Percentiles rank a stretch among this genome's conserved stretches.
phyloP scores from a whole-genome alignment of 2,888 invertebrate species.

The Erebia epiphron region DNA sequence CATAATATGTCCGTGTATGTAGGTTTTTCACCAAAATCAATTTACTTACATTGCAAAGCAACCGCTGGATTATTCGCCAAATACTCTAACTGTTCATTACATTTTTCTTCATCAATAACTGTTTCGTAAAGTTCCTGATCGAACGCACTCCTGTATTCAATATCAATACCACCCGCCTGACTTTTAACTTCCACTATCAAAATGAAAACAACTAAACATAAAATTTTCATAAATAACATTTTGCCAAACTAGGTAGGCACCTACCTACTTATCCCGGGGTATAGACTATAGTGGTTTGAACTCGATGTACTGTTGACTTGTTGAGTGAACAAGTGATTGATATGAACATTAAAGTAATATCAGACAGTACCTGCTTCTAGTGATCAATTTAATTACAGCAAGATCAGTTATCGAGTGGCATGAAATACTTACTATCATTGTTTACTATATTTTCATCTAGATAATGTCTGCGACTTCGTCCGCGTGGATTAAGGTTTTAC shows the following conservation, averaged over 20 bases:
- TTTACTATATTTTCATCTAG: not conserved
- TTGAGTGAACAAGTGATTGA: not conserved
- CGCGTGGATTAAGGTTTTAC: too few relatives aligned
- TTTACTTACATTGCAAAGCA: constrained; percentile 49
- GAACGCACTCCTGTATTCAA: constrained; percentile 44
- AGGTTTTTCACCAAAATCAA: not conserved
- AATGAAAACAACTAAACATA: not conserved
- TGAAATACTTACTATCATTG: too few relatives aligned
- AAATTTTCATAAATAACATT: constrained; percentile 1
- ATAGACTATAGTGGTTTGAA: not conserved
- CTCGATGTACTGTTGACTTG: not conserved
- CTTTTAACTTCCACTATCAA: not conserved
- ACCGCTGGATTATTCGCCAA: constrained; percentile 41
- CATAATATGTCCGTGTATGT: too few relatives aligned
- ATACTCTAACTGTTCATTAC: constrained; percentile 48
- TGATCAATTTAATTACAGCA: not conserved
- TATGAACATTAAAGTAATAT: not conserved
- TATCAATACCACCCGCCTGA: not conserved
- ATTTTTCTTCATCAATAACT: constrained; percentile 52
- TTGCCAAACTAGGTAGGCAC: not conserved
- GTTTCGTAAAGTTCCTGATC: constrained; percentile 53
- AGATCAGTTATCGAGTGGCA: not conserved
- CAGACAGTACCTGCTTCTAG: not conserved
- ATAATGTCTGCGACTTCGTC: too few relatives aligned
- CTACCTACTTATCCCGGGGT: not conserved